Evolutionary conservation across 1,140 invertebrate species (phyloP), one percentile per base, ranked within the genome.

Genomic region (Holotrichia oblita): DNA sequence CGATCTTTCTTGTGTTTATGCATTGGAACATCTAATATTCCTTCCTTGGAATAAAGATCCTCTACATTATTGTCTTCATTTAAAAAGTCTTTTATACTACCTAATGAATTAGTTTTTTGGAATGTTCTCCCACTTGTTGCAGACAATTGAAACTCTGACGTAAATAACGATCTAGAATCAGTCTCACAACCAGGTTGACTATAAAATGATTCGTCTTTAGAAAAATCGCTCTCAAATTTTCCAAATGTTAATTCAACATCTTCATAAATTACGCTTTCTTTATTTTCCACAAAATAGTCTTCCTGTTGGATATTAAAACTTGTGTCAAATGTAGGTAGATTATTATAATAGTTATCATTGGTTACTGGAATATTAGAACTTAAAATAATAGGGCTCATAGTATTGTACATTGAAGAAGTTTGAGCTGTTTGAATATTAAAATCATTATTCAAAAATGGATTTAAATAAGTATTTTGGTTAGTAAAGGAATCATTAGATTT

Each of bases 1-100:
- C 76, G 82, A 0, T 90, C 89, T 79, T 88, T 90, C 55, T 88
- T 89, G 3, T 85, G 80, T 77, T 84, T 85, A 12, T 81, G 73
- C 14, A 12, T 48, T 79, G 79, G 40, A 59, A 34, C 14, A 20
- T 40, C 73, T n/a, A 10, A 12, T 7, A 12, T 34, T 4, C 12
- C 73, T 41, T 74, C 73, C 20, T 74, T 44, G 22, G 14, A 8
- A 40, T 40, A 74, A 2, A 12, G n/a, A 40, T n/a, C 20, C 20
- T 44, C 14, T 42, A 14, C 27, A 34, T 10, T 34, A 27, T 2
- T 69, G 22, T 69, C 61, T 69, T 69, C 22, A 69, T 69, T 34
- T 22, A 69, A 14, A 69, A 69, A 69, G 20, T 69, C 61, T 34
- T 69, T 69, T 22, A 69, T 69, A 14, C 77, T 78, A 59, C 78